Evolutionary conservation across 2,113 vertebrate species (phyloP).

Genomic region (Zosterops borbonicus): DNA sequence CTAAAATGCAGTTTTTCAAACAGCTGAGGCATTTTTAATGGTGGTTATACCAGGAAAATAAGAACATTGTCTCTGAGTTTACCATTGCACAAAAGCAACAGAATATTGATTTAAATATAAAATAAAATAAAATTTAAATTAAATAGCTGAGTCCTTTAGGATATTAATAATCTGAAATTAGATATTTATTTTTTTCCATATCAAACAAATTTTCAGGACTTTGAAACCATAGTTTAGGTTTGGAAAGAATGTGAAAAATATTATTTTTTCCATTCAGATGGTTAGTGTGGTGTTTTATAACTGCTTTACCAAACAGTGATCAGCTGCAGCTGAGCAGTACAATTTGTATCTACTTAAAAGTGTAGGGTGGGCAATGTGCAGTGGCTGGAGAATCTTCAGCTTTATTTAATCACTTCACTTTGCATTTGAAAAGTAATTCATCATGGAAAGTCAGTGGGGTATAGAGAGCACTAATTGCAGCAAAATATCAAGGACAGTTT

Average conservation of each 20-base stretch:
- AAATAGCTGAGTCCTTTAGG: neutral
- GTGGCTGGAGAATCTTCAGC: conserved; percentile 75
- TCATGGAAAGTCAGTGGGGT: conserved; percentile 81
- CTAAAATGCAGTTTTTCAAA: neutral
- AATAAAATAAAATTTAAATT: no score
- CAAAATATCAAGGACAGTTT: conserved; percentile 85
- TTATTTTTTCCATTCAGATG: neutral
- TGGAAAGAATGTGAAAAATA: neutral
- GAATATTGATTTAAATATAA: neutral
- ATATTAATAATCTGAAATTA: neutral
- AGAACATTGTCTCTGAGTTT: neutral
- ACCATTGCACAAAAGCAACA: neutral
- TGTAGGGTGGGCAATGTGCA: conserved; percentile 52
- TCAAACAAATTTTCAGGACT: neutral
- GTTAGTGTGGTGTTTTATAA: neutral
- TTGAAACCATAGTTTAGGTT: neutral
- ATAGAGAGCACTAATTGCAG: conserved; percentile 81
- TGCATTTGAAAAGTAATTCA: conserved; percentile 86
- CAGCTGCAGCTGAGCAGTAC: neutral
- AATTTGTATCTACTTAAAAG: conserved; percentile 38
- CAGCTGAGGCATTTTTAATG: neutral
- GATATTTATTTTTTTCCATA: neutral
- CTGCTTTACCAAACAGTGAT: neutral
- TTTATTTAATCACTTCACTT: conserved; percentile 84
- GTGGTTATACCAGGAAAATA: neutral